These are phyloP conservation scores for Panulirus ornatus DNA, from an alignment of 1,140 invertebrate genomes.

Conservation along the genomic window DNA sequence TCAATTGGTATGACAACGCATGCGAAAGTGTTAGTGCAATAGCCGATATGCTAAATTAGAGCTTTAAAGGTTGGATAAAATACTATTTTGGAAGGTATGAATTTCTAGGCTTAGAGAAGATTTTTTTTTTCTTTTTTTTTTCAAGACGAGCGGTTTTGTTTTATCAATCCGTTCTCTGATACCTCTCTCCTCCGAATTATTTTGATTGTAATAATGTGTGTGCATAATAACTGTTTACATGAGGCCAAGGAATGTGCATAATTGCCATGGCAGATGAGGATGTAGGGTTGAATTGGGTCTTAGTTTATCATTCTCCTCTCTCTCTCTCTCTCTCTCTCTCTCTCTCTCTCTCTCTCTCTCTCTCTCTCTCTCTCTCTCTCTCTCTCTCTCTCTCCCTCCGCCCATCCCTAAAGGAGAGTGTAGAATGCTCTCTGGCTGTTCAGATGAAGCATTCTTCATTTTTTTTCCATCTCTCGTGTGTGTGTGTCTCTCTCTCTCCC, in stretches of 20 bases:
- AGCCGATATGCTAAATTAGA: conserved; percentile 71
- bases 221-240: conserved; percentile 62
- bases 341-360: no score
- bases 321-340: not conserved
- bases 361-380: no score
- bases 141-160: conserved; percentile 8
- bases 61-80: conserved; percentile 71
- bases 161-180: conserved; percentile 36
- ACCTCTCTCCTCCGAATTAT: conserved; percentile 72
- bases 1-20: conserved; percentile 41
- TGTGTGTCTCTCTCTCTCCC: no score
- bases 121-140: no score
- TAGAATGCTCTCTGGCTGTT: no score
- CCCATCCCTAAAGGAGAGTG: no score
- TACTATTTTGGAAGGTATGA: conserved; percentile 69
- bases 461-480: no score
- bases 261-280: conserved; percentile 35
- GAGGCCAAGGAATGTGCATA: conserved; percentile 59
- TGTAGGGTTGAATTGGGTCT: conserved; percentile 8
- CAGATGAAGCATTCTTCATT: no score
- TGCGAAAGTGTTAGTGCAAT: conserved; percentile 68
- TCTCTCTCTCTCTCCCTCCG: no score
- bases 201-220: conserved; percentile 62
- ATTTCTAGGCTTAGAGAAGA: conserved; percentile 61
- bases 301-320: no score